Percentiles rank a stretch among this genome's conserved stretches.
These are phyloP conservation scores for Pangasianodon hypophthalmus DNA, from an alignment of 2,113 vertebrate genomes.

Conservation along the genomic window DNA sequence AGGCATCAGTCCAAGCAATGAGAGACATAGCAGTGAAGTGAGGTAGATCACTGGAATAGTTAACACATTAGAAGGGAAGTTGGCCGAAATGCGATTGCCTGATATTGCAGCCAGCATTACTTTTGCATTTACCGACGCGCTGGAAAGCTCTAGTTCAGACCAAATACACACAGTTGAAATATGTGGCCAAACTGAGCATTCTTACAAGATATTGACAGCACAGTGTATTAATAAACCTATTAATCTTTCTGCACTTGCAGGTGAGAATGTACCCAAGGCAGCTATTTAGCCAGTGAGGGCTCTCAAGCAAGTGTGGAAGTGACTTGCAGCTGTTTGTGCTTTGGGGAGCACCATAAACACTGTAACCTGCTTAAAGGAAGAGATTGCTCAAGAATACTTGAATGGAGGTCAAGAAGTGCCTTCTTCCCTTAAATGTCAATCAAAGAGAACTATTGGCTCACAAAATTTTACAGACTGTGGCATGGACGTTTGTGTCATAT, in stretches of 20 bases:
- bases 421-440: too few species aligned
- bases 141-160: not conserved
- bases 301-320: too few species aligned
- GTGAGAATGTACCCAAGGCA: too few species aligned
- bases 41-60: not conserved
- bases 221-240: not conserved
- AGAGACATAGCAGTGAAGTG: not conserved
- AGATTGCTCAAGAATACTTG: too few species aligned
- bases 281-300: too few species aligned
- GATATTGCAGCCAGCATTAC: not conserved
- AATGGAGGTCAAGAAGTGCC: too few species aligned
- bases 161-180: not conserved
- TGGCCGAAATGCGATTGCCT: not conserved
- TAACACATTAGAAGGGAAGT: not conserved
- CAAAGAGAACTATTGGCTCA: not conserved
- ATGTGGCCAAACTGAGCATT: not conserved
- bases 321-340: too few species aligned
- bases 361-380: too few species aligned
- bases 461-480: not conserved
- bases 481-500: too few species aligned
- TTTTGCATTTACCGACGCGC: not conserved
- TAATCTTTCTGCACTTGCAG: too few species aligned
- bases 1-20: not conserved
- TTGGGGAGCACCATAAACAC: too few species aligned
- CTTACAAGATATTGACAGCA: not conserved